A percentile compares a stretch with the other conserved stretches of the same genome.
phyloP scores from a whole-genome alignment of 2,888 invertebrate species.

The Stenotaenia linearis region DNA sequence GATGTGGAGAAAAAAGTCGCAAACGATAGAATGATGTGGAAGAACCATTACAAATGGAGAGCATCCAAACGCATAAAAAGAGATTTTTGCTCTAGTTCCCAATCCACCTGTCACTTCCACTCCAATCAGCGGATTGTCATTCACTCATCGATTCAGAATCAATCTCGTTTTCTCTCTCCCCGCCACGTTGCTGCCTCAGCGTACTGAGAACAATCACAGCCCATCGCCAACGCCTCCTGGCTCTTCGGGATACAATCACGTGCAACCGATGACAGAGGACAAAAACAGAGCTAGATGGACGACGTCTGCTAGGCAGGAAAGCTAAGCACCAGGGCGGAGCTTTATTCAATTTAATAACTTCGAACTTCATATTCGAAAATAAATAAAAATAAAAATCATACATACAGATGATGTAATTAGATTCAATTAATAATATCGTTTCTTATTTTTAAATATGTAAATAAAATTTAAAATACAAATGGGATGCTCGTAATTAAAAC shows the following conservation, averaged over 20 bases:
- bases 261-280: background rate
- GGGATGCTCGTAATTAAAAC: background rate
- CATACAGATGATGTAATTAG: background rate
- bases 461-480: background rate
- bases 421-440: background rate
- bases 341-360: background rate
- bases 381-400: background rate
- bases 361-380: too few relatives aligned
- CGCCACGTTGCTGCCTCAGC: background rate
- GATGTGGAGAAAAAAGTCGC: background rate
- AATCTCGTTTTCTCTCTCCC: conserved; percentile 2
- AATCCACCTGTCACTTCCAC: conserved; percentile 13
- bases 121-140: conserved; percentile 15
- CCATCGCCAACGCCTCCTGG: conserved; percentile 6
- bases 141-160: conserved; percentile 19
- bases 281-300: background rate
- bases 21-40: background rate
- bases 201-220: background rate
- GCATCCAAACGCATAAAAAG: background rate
- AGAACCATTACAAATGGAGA: background rate
- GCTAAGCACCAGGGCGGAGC: background rate
- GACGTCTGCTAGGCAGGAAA: background rate
- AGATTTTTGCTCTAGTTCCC: background rate
- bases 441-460: background rate
- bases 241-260: conserved; percentile 1